Evolutionary conservation across 2,888 invertebrate species (phyloP), one percentile per base, ranked within the genome.

Genomic region (Shargacucullia verbasci): DNA sequence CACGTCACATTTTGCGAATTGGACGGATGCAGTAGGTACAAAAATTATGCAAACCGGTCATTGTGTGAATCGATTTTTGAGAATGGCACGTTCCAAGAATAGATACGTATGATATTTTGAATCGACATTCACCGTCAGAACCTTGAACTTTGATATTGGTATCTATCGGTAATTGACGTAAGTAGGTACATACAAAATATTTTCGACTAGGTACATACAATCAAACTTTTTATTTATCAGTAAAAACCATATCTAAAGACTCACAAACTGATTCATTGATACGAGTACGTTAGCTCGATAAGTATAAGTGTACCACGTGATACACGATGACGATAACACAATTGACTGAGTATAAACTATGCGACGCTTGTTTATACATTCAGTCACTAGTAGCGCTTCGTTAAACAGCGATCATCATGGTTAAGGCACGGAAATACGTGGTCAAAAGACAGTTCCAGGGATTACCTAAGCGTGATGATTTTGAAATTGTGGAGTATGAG

Each of bases 401-500:
- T 14, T 8, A 12, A 13, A 31, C 9, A 34, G 37, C 52, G 0
- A 11, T 34, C 45, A 65, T 11, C 38, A 95, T 94, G 93, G 90
- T 95, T 34, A 91, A 89, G 43, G 94, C 94, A 25, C 94, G 93
- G 69, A 95, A 73, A 58, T 74, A 74, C n/a, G 80, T 95, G 1
- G 90, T 85, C 1, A 94, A 50, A 15, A 74, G 94, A 61, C 84
- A 90, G 46, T 96, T 96, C 73, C 82, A 94, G 12, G 96, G 95
- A 0, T 81, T 91, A 35, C 96, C 96, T 0, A 95, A 95, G 76
- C 78, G 85, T 25, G 84, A 91, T 0, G 95, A 96, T 82, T 92
- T 95, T 11, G 86, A 94, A 70, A 73, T 96, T 1, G 91, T 94
- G 0, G 95, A 96, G 76, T 95, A 96, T 76, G 94, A 95, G 47